These are phyloP conservation scores for Azemiops feae DNA, from an alignment of 2,113 vertebrate species.

Conservation along the genomic window DNA sequence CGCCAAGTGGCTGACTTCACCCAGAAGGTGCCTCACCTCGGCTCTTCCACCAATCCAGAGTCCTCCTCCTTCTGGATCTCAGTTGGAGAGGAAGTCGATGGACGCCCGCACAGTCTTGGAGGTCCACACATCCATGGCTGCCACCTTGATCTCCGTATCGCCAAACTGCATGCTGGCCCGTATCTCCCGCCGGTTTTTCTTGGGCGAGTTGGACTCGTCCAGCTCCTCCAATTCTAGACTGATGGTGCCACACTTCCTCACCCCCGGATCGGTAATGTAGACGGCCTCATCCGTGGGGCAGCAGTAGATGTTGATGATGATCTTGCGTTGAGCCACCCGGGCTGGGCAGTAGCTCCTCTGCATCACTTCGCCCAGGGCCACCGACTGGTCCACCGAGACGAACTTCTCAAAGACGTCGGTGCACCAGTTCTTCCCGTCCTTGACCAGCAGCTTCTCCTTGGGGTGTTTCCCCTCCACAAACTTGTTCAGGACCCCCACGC, in stretches of 20 bases:
- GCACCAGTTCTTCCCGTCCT: slow-evolving; percentile 94
- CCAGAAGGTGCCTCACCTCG: too few species aligned
- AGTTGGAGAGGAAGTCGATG: slow-evolving; percentile 96
- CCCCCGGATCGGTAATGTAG: slow-evolving; percentile 89
- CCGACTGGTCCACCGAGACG: slow-evolving; percentile 88
- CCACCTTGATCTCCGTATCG: slow-evolving; percentile 95
- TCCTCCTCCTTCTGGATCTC: slow-evolving; percentile 13
- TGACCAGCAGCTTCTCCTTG: slow-evolving; percentile 86
- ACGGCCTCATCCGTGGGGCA: slow-evolving; percentile 77
- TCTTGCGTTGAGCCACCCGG: slow-evolving; percentile 83
- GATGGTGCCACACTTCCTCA: slow-evolving; percentile 90
- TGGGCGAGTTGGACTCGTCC: slow-evolving; percentile 8
- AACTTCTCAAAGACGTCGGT: slow-evolving; percentile 95
- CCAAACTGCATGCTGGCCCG: slow-evolving; percentile 93
- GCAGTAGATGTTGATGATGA: slow-evolving; percentile 97
- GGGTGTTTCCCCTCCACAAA: slow-evolving; percentile 90
- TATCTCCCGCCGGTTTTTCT: slow-evolving; percentile 82
- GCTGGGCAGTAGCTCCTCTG: slow-evolving; percentile 91
- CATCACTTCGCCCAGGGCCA: slow-evolving; percentile 90
- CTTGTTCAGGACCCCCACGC: slow-evolving; percentile 90
- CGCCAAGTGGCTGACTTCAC: rapidly evolving
- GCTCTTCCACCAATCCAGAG: neutral
- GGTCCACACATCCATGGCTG: slow-evolving; percentile 83
- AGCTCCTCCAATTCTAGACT: slow-evolving; percentile 82
- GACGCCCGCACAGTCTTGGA: slow-evolving; percentile 79